phyloP scores from a whole-genome alignment of 2,113 vertebrate species.

The Myiagra hebetior region DNA sequence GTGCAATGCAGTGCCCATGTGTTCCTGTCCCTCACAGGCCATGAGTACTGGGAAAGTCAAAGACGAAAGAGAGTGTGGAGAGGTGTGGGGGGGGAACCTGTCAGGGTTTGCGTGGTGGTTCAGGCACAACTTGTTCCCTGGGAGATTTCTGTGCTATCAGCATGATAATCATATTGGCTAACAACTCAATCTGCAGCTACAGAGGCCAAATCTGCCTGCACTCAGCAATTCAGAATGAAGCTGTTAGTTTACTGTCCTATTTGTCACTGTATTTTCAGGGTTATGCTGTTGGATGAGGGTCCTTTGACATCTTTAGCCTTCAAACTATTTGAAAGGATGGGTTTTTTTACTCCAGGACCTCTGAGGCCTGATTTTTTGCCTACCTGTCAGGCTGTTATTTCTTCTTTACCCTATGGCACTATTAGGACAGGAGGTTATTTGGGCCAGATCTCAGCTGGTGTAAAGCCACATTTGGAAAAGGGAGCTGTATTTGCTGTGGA shows the following conservation, averaged over 20 bases:
- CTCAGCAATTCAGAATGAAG: not conserved
- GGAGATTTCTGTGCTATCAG: not conserved
- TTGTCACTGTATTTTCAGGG: not conserved
- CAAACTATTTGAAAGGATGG: not conserved
- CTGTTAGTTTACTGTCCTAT: not conserved
- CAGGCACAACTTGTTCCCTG: not conserved
- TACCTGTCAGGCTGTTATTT: not conserved
- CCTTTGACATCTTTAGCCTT: not conserved
- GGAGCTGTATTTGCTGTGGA: not conserved
- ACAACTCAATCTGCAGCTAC: not conserved
- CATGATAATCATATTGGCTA: not conserved
- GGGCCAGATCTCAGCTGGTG: not conserved
- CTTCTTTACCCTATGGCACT: not conserved
- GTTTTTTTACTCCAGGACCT: not conserved
- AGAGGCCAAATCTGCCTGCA: not conserved
- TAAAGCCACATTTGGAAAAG: not conserved
- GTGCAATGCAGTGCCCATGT: not conserved
- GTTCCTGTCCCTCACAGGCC: not conserved
- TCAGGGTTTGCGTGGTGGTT: not conserved
- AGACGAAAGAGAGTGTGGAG: not conserved
- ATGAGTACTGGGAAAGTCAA: not conserved
- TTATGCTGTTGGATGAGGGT: not conserved
- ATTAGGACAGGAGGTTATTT: not conserved
- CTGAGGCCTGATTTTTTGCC: not conserved
- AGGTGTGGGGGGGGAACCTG: not conserved